These are phyloP conservation scores for Casuarius casuarius DNA, from an alignment of 2,113 vertebrate genomes.

Conservation along the genomic window DNA sequence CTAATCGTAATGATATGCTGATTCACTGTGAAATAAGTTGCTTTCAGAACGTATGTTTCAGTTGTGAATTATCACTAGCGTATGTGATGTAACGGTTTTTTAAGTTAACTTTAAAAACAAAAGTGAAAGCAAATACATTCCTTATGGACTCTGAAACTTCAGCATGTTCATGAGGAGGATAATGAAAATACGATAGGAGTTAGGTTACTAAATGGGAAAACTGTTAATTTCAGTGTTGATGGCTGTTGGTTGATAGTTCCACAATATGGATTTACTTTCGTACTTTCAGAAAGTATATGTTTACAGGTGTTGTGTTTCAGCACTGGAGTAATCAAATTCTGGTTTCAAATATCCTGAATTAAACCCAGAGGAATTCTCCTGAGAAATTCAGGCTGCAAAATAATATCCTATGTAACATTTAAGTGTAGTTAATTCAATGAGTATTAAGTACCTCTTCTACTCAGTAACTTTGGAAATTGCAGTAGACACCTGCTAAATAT, in stretches of 20 bases:
- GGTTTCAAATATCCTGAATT: background rate
- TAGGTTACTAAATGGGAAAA: constrained; percentile 29
- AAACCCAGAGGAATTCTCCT: background rate
- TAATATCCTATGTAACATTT: background rate
- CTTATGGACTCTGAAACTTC: background rate
- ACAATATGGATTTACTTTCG: background rate
- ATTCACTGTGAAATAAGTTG: background rate
- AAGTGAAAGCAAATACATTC: background rate
- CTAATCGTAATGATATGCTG: background rate
- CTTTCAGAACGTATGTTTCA: background rate
- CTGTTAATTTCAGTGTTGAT: constrained; percentile 50
- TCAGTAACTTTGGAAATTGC: background rate
- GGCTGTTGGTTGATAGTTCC: background rate
- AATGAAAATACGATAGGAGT: background rate
- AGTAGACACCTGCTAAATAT: background rate
- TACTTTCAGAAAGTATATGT: background rate
- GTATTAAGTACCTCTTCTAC: background rate
- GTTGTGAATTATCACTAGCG: background rate
- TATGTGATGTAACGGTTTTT: background rate
- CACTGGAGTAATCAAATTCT: background rate
- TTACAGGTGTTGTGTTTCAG: background rate
- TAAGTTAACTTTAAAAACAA: background rate
- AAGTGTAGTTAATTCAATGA: background rate
- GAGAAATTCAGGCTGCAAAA: background rate
- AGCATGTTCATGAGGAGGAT: background rate